A percentile compares a stretch with the other conserved stretches of the same genome.
Evolutionary conservation across 2,797 vertebrate genomes (phyloP).

Genomic region (Cossypha dichroa): DNA sequence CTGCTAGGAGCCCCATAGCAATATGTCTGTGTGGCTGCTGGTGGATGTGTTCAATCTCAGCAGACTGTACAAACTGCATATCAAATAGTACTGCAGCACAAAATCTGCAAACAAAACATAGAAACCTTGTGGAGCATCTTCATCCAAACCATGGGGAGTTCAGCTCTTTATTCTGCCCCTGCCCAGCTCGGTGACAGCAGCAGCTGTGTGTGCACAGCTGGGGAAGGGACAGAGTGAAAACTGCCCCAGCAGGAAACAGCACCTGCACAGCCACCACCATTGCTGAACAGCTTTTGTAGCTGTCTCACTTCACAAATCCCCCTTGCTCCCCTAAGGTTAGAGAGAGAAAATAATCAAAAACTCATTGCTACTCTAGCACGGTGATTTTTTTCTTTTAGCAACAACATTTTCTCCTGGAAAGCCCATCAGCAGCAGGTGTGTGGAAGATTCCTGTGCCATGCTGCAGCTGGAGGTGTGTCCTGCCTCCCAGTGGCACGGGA

Average conservation of each 20-base stretch:
- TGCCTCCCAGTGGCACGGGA: neutral
- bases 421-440: neutral
- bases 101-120: neutral
- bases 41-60: neutral
- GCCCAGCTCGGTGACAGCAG: rapidly evolving
- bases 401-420: neutral
- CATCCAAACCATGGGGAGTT: neutral
- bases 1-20: neutral
- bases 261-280: neutral
- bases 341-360: neutral
- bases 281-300: neutral
- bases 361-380: neutral
- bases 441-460: neutral
- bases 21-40: rapidly evolving
- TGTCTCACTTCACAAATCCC: neutral
- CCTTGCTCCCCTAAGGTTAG: neutral
- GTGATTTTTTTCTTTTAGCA: neutral
- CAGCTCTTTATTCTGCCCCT: neutral
- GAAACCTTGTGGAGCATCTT: neutral
- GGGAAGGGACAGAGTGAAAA: neutral
- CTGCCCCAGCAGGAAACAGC: neutral
- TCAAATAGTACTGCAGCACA: neutral
- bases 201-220: rapidly evolving
- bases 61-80: neutral
- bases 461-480: neutral